phyloP scores from a whole-genome alignment of 2,888 invertebrate species.

The Conistra vaccinii region DNA sequence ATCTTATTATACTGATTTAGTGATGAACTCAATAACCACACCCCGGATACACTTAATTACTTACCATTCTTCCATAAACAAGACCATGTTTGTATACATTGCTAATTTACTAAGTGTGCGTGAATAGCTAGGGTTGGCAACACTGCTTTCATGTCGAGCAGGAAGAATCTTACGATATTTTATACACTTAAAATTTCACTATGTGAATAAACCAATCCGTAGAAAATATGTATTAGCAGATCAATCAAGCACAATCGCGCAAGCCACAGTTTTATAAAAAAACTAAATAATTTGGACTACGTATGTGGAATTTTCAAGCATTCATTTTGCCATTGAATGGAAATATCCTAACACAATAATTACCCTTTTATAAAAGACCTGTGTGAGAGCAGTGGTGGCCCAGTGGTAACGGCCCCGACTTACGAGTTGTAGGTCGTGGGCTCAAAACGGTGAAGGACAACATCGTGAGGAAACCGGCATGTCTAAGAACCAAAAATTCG shows the following conservation, averaged over 20 bases:
- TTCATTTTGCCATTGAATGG: background rate
- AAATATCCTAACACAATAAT: background rate
- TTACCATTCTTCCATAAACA: constrained; percentile 34
- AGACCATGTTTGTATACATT: constrained; percentile 32
- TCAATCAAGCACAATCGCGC: too few species aligned
- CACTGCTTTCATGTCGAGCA: background rate
- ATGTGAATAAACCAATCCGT: background rate
- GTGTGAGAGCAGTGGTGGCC: too few species aligned
- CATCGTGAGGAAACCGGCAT: too few species aligned
- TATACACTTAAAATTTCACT: background rate
- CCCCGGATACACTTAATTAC: constrained; percentile 45
- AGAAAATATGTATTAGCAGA: background rate
- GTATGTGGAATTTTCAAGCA: background rate
- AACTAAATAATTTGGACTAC: background rate
- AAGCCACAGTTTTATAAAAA: background rate
- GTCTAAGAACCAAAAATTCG: too few species aligned
- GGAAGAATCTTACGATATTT: background rate
- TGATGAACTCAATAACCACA: constrained; percentile 37
- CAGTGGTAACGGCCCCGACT: too few species aligned
- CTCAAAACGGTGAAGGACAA: too few species aligned
- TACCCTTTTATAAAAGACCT: background rate
- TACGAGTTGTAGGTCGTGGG: too few species aligned
- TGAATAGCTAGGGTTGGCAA: constrained; percentile 40
- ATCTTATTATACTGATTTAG: constrained; percentile 25
- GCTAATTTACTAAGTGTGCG: constrained; percentile 49